Conservation (phyloP, 2,888 invertebrate species). For the Eristalis arbustorum region DNA sequence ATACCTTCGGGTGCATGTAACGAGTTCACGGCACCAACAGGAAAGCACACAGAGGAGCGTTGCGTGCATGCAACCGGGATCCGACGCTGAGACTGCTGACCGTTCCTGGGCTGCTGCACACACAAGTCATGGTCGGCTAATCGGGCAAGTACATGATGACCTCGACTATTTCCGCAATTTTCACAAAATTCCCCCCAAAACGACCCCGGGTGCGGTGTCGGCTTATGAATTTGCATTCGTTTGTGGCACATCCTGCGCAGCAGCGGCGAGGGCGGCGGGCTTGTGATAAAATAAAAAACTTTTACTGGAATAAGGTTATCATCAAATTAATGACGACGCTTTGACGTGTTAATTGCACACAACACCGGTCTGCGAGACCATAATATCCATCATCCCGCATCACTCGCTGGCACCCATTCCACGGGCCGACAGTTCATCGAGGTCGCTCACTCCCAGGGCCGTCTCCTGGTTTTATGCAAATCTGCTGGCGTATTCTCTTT, state of each 20-base stretch:
- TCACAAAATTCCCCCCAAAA: constrained; percentile 27
- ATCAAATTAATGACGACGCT: constrained; percentile 61
- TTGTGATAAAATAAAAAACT: not conserved
- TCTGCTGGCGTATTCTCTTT: constrained; percentile 15
- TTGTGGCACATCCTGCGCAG: constrained; percentile 7
- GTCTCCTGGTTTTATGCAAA: constrained; percentile 38
- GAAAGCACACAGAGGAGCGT: not conserved
- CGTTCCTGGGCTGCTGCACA: constrained; percentile 2
- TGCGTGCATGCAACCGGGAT: not conserved
- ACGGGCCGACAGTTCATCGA: constrained; percentile 6
- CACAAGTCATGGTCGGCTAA: constrained; percentile 63
- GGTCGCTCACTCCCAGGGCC: not conserved
- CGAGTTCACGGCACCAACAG: constrained; percentile 20
- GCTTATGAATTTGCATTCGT: constrained; percentile 59
- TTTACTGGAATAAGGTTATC: constrained; percentile 36
- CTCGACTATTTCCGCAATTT: constrained; percentile 53
- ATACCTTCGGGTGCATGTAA: constrained; percentile 44
- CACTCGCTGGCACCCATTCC: not conserved
- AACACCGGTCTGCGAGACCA: constrained; percentile 4
- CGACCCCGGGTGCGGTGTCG: constrained; percentile 18
- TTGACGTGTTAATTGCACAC: constrained; percentile 59
- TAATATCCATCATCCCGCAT: not conserved
- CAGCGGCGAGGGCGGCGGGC: not conserved
- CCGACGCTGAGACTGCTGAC: not conserved
- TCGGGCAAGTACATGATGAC: constrained; percentile 60